phyloP scores from a whole-genome alignment of 2,888 invertebrate species.

The Meghimatium bilineatum region DNA sequence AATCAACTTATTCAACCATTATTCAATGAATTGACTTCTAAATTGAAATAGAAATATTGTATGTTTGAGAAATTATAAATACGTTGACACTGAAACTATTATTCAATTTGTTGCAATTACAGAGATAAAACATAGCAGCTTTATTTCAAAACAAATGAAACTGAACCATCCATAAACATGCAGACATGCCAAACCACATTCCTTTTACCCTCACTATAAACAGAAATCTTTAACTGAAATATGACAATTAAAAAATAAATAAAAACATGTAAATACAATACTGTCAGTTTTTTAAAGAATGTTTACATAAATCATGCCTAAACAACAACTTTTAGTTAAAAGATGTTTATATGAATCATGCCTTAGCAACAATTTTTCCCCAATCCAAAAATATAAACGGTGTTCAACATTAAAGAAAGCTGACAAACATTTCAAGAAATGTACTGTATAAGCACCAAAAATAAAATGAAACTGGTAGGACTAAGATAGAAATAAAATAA shows the following conservation, averaged over 20 bases:
- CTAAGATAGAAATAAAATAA: background rate
- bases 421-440: background rate
- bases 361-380: background rate
- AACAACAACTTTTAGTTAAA: too few relatives aligned
- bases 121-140: background rate
- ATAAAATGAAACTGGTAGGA: background rate
- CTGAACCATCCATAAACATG: background rate
- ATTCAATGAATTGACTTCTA: too few relatives aligned
- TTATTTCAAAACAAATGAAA: background rate
- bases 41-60: too few relatives aligned
- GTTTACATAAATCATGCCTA: too few relatives aligned
- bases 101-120: background rate
- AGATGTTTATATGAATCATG: too few relatives aligned
- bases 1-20: too few relatives aligned
- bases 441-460: background rate
- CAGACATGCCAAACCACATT: background rate
- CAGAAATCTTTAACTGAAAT: background rate
- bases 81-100: background rate
- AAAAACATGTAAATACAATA: background rate
- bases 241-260: background rate
- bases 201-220: background rate
- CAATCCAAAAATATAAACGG: background rate
- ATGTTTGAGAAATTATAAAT: too few relatives aligned
- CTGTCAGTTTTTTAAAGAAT: background rate
- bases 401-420: background rate